Conservation (phyloP, 2,797 vertebrate species). For the Sebastes aleutianus region DNA sequence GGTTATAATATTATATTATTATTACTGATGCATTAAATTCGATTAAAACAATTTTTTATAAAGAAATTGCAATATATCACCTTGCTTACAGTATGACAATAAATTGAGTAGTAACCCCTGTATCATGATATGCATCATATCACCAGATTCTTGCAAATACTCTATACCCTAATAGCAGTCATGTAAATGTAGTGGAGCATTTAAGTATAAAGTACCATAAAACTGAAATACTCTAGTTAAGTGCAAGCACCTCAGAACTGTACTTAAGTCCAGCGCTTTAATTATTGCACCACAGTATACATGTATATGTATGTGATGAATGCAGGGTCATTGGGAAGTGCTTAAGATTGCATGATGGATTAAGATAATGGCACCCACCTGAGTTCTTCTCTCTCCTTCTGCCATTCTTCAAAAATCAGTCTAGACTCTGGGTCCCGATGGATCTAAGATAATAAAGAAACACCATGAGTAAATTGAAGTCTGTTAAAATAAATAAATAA, state of each 20-base stretch:
- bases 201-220: too few species aligned
- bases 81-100: too few species aligned
- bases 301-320: neutral
- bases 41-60: too few species aligned
- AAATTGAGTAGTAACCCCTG: too few species aligned
- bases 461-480: neutral
- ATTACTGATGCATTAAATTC: neutral
- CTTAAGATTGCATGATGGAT: neutral
- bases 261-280: neutral
- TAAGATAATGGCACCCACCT: slow-evolving; percentile 63
- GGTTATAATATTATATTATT: neutral
- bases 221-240: neutral
- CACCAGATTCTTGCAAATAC: too few species aligned
- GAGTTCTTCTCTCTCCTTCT: slow-evolving; percentile 86
- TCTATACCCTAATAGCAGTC: too few species aligned
- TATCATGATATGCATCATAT: too few species aligned
- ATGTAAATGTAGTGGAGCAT: too few species aligned
- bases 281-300: neutral
- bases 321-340: neutral
- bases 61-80: too few species aligned
- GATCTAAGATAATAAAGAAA: slow-evolving; percentile 61
- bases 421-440: slow-evolving; percentile 81
- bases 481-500: neutral
- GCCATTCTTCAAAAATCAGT: slow-evolving; percentile 85
- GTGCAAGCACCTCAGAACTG: neutral